Evolutionary conservation across 2,113 vertebrate species (phyloP), one percentile per base, ranked within the genome.

Genomic region (Desmodus rotundus): DNA sequence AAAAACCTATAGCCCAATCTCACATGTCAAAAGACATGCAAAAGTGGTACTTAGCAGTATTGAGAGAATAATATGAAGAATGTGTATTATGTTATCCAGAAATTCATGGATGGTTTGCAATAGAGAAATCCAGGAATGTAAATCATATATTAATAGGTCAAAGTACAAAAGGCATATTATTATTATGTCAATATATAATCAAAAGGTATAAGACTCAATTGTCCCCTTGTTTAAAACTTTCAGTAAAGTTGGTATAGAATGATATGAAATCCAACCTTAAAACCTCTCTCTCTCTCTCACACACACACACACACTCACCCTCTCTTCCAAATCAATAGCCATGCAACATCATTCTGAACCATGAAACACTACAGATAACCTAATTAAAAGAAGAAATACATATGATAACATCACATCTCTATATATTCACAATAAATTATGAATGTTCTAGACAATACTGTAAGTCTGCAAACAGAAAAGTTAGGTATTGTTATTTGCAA

Each of bases 401-500:
- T 65, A 56, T 5, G 24, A 67, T 61, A 84, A 6, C n/a, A 78
- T 28, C 38, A 58, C 24, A 31, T 77, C 0, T 36, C 43, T 41
- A 91, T 41, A 77, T 72, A 41, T 52, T 58, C 28, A 28, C 9
- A 74, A 72, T 15, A 78, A n/a, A 67, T 33, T 58, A 36, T 67
- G 13, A 47, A 91, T 36, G 17, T 68, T 91, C 63, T 74, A 76
- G 73, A 52, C 0, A 54, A 61, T 36, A 52, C 0, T 56, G 1
- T 58, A 84, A n/a, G n/a, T 58, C 41, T 92, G 77, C 58, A 95
- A 80, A 74, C 54, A 92, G n/a, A 85, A 85, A 70, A 70, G 41
- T 4, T 31, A 45, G 20, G 16, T 45, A 68, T 73, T 89, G 20
- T 68, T 82, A 68, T 38, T 95, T 91, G 28, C 31, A 73, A 88